Evolutionary conservation across 2,888 invertebrate species (phyloP).

Genomic region (Meghimatium bilineatum): DNA sequence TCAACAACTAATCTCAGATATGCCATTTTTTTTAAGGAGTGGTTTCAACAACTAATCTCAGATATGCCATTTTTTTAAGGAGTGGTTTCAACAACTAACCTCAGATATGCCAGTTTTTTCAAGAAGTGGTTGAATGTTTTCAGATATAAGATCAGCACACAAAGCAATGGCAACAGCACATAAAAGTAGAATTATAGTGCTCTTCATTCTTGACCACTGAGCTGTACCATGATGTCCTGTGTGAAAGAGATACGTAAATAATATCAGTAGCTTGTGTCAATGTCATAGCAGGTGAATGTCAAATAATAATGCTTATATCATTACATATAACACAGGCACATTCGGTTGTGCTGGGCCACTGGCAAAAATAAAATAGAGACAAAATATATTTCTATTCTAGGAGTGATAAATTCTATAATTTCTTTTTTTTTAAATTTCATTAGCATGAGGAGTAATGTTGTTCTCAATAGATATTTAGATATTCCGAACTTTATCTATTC

Average conservation of each 20-base stretch:
- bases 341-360: too few relatives aligned
- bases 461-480: too few relatives aligned
- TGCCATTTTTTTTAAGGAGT: constrained; percentile 62
- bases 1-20: constrained; percentile 65
- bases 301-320: too few relatives aligned
- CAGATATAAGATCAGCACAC: constrained; percentile 71
- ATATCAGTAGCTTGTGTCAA: too few relatives aligned
- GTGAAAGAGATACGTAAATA: background rate
- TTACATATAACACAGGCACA: too few relatives aligned
- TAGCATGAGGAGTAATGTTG: too few relatives aligned
- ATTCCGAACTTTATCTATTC: too few relatives aligned
- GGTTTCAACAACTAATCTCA: constrained; percentile 63
- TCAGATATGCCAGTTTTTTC: constrained; percentile 66
- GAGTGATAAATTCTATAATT: too few relatives aligned
- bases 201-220: constrained; percentile 72
- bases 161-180: constrained; percentile 70
- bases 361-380: too few relatives aligned
- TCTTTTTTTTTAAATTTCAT: too few relatives aligned
- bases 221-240: constrained; percentile 53
- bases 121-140: constrained; percentile 70
- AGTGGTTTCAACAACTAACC: constrained; percentile 63
- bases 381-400: too few relatives aligned
- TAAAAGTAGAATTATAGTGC: constrained; percentile 65
- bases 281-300: too few relatives aligned
- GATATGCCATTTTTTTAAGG: constrained; percentile 64